phyloP scores from a whole-genome alignment of 1,140 invertebrate genomes.

The Octopus sinensis region DNA sequence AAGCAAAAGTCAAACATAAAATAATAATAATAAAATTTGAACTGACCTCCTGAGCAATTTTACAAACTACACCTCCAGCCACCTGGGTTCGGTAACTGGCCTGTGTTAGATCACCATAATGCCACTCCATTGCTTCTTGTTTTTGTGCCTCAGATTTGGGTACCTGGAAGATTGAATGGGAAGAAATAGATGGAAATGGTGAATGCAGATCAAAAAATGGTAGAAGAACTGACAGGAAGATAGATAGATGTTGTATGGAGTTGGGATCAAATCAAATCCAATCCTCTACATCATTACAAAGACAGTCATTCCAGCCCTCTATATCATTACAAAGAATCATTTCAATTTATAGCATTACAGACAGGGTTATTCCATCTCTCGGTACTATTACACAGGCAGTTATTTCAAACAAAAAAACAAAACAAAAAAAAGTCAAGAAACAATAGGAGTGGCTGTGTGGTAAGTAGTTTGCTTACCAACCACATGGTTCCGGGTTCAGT shows the following conservation, averaged over 20 bases:
- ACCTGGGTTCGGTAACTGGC: conserved; percentile 37
- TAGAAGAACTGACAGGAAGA: background rate
- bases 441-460: no score
- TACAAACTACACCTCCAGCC: conserved; percentile 41
- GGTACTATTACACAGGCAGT: no score
- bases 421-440: no score
- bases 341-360: no score
- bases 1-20: no score
- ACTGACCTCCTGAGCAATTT: conserved; percentile 40
- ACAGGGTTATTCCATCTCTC: no score
- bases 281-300: background rate
- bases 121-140: conserved; percentile 24
- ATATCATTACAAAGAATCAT: no score
- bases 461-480: no score
- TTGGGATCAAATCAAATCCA: background rate
- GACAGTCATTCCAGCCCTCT: no score
- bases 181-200: background rate
- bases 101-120: conserved; percentile 25
- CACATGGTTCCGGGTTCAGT: no score
- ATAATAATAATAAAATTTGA: background rate
- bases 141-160: conserved; percentile 17
- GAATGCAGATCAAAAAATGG: background rate
- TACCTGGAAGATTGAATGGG: conserved; percentile 8
- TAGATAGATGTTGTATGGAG: background rate
- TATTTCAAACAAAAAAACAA: no score